Percentiles rank a stretch among this genome's conserved stretches.
Evolutionary conservation across 2,888 invertebrate genomes (phyloP).

Genomic region (Acrocyrtus sp.): DNA sequence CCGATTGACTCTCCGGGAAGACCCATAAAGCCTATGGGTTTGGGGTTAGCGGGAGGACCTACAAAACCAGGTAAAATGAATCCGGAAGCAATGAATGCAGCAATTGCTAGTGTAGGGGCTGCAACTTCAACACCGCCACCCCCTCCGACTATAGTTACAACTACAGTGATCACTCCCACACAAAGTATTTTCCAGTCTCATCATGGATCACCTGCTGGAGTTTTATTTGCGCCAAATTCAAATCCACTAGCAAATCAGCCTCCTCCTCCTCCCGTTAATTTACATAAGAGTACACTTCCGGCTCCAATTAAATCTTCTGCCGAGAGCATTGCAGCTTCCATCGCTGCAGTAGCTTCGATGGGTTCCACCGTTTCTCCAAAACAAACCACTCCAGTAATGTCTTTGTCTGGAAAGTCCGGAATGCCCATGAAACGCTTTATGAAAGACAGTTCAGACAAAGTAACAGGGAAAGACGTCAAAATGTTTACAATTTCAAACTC

Average conservation of each 20-base stretch:
- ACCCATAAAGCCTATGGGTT: not conserved
- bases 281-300: not conserved
- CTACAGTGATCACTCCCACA: slow-evolving; percentile 38
- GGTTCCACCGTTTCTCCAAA: slow-evolving; percentile 16
- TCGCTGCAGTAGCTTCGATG: slow-evolving; percentile 37
- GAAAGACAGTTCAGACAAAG: slow-evolving; percentile 19
- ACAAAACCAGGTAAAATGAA: slow-evolving; percentile 43
- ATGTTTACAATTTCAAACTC: not conserved
- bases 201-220: not conserved
- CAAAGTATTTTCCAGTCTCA: slow-evolving; percentile 12
- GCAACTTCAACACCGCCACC: not conserved
- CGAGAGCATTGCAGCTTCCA: slow-evolving; percentile 41
- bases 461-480: slow-evolving; percentile 7
- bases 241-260: not conserved
- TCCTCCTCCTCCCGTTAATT: slow-evolving; percentile 4
- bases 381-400: not conserved
- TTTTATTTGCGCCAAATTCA: slow-evolving; percentile 21
- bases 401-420: not conserved
- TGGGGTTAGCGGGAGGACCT: not conserved
- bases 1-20: slow-evolving; percentile 40
- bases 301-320: slow-evolving; percentile 20
- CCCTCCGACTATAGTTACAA: slow-evolving; percentile 4
- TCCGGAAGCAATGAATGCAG: slow-evolving; percentile 44
- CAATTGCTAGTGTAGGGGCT: slow-evolving; percentile 38
- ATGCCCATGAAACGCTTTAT: slow-evolving; percentile 40